Evolutionary conservation across 1,140 invertebrate genomes (phyloP).

Genomic region (Diachasmimorpha longicaudata): DNA sequence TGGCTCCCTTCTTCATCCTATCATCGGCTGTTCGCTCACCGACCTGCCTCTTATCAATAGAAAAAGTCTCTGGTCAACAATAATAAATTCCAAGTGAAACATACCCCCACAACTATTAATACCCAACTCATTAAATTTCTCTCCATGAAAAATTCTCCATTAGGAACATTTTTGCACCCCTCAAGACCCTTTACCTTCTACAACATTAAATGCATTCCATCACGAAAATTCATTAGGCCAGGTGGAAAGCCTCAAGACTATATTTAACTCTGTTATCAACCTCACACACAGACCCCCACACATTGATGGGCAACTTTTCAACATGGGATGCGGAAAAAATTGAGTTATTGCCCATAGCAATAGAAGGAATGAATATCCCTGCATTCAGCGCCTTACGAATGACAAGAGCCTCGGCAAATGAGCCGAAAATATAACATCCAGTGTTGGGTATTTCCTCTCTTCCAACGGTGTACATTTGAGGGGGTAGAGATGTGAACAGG

Average conservation of each 20-base stretch:
- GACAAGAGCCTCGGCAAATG: conserved; percentile 26
- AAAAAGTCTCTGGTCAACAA: too few relatives aligned
- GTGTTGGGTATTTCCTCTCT: conserved; percentile 34
- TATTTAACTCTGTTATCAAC: background rate
- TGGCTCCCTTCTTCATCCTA: conserved; percentile 17
- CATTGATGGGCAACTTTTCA: conserved; percentile 12
- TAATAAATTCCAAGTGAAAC: too few relatives aligned
- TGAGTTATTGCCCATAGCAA: conserved; percentile 16
- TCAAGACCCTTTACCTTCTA: background rate
- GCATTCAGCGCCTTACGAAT: background rate
- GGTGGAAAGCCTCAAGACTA: background rate
- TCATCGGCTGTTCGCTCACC: background rate
- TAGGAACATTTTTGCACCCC: background rate
- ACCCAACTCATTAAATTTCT: background rate
- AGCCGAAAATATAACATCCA: conserved; percentile 31
- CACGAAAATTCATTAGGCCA: background rate
- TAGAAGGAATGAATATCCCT: conserved; percentile 9
- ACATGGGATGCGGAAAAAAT: background rate
- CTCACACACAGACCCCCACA: background rate
- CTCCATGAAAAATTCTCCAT: background rate
- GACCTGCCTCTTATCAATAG: background rate
- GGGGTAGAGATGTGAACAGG: background rate
- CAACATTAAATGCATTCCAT: background rate
- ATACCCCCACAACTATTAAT: too few relatives aligned
- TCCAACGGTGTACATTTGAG: background rate